phyloP scores from a whole-genome alignment of 2,888 invertebrate species.

The Heterodera filipjevi region DNA sequence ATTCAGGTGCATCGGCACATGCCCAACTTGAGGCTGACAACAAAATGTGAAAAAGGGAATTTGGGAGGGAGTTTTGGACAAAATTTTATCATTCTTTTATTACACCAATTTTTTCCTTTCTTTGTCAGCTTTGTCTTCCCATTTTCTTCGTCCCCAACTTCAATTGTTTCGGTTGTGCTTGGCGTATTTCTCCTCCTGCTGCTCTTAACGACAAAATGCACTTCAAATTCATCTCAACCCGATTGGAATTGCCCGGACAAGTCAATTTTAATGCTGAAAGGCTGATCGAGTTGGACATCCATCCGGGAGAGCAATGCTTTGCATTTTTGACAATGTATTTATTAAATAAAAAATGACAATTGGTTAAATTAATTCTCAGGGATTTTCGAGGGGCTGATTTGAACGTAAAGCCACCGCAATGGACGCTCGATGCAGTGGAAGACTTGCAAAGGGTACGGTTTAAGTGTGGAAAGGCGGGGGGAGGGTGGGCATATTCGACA shows the following conservation, averaged over 20 bases:
- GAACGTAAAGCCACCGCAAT: not conserved
- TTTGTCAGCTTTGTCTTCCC: not conserved
- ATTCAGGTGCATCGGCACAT: constrained; percentile 3
- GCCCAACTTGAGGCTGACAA: too few relatives aligned
- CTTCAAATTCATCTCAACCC: not conserved
- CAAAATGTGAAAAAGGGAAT: not conserved
- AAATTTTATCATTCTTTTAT: not conserved
- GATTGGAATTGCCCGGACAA: not conserved
- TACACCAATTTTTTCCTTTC: not conserved
- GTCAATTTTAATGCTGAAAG: not conserved
- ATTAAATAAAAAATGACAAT: not conserved
- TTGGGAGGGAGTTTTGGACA: not conserved
- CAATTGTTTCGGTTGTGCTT: not conserved
- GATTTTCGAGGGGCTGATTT: not conserved
- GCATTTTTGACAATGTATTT: constrained; percentile 7
- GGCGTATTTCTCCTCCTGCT: not conserved
- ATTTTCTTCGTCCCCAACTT: constrained; percentile 7
- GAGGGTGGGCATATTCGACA: too few relatives aligned
- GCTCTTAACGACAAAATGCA: not conserved
- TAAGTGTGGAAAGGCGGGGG: too few relatives aligned
- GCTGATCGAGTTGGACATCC: not conserved
- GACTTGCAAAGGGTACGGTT: not conserved
- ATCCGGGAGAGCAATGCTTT: not conserved
- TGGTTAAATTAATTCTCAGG: not conserved
- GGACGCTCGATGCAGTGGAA: not conserved